A percentile compares a stretch with the other conserved stretches of the same genome.
phyloP scores from a whole-genome alignment of 2,888 invertebrate genomes.

The Trilocha varians region DNA sequence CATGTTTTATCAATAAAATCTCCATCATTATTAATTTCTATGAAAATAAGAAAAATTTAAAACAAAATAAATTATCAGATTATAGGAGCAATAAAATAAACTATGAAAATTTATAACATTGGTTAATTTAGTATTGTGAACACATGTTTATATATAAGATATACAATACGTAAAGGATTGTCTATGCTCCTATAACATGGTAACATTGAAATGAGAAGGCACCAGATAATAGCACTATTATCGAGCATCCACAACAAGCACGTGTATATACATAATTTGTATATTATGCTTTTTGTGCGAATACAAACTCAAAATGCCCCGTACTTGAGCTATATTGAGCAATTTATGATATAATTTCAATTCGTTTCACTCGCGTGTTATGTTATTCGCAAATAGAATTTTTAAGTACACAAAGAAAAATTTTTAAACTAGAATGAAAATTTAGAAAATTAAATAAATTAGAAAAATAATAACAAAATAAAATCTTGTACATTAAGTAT shows the following conservation, averaged over 20 bases:
- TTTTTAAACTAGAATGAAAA: conserved; percentile 23
- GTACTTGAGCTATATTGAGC: conserved; percentile 62
- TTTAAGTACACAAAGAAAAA: conserved; percentile 43
- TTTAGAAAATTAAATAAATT: conserved; percentile 31
- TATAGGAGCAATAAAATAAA: too few species aligned
- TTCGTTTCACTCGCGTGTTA: conserved; percentile 26
- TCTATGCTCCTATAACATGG: conserved; percentile 6
- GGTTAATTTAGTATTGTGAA: too few species aligned
- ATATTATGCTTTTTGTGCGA: conserved; percentile 58
- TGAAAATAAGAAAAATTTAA: background rate
- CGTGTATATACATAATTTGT: conserved; percentile 16
- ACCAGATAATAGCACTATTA: conserved; percentile 36
- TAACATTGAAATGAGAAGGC: conserved; percentile 3
- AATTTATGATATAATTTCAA: conserved; percentile 26
- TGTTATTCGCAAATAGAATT: conserved; percentile 17
- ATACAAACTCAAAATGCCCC: conserved; percentile 33
- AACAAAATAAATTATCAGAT: background rate
- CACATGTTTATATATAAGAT: too few species aligned
- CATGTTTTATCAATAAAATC: background rate
- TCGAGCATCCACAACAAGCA: conserved; percentile 19
- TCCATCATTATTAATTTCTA: background rate
- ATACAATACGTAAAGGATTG: too few species aligned
- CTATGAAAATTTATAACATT: too few species aligned
- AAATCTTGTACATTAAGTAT: conserved; percentile 57
- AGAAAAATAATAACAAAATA: conserved; percentile 45